Evolutionary conservation across 2,113 vertebrate species (phyloP).

Genomic region (Alethe diademata): DNA sequence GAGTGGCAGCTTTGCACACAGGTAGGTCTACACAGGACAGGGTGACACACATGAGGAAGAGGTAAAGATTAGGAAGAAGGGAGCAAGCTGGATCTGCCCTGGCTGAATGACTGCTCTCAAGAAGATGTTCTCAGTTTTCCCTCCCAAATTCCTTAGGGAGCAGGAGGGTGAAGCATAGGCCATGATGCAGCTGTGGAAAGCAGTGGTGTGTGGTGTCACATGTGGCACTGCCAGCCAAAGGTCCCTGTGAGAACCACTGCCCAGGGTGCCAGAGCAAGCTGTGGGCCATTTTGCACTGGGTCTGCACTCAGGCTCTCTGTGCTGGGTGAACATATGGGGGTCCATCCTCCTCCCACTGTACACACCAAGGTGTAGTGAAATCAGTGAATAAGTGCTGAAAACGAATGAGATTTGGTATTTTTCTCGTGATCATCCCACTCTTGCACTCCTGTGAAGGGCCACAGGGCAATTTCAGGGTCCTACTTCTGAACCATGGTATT

Average conservation of each 20-base stretch:
- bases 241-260: neutral
- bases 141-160: neutral
- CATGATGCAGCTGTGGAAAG: neutral
- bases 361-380: neutral
- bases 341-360: neutral
- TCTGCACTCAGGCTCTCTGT: neutral
- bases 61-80: neutral
- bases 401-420: neutral
- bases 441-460: neutral
- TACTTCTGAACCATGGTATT: neutral
- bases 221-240: neutral
- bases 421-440: neutral
- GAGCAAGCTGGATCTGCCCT: neutral
- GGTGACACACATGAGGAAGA: neutral
- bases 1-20: neutral
- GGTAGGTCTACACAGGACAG: neutral
- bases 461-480: neutral
- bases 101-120: neutral
- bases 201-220: neutral
- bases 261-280: neutral
- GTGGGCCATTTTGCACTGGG: accelerated
- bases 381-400: neutral
- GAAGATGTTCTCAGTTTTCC: neutral
- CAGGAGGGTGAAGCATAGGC: neutral
- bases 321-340: accelerated